phyloP scores from a whole-genome alignment of 2,113 vertebrate genomes.

The Ellobius talpinus region DNA sequence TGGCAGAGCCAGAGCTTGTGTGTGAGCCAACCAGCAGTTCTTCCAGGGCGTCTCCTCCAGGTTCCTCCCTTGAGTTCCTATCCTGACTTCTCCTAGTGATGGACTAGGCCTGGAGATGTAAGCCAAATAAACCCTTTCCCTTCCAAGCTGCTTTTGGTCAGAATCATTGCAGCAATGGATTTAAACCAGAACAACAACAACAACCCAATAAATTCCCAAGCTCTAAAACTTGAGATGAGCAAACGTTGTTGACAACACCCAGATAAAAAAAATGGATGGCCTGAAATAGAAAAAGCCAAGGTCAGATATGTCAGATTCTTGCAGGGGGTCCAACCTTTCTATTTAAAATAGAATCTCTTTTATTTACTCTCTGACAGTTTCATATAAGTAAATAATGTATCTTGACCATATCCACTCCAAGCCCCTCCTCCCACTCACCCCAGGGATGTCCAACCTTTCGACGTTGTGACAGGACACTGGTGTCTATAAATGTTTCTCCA shows the following conservation, averaged over 20 bases:
- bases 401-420: background rate
- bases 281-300: background rate
- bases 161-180: background rate
- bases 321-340: background rate
- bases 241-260: no score
- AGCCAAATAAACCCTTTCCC: background rate
- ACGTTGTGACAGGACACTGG: no score
- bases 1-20: no score
- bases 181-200: background rate
- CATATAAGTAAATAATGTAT: background rate
- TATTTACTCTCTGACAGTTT: background rate
- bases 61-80: background rate
- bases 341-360: background rate
- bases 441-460: background rate
- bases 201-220: background rate
- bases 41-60: background rate
- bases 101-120: background rate
- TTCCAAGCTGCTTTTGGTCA: background rate
- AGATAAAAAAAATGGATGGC: background rate
- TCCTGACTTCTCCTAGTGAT: background rate
- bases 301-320: background rate
- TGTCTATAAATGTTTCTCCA: background rate
- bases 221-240: background rate
- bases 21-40: background rate
- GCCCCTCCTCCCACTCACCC: background rate